A percentile compares a stretch with the other conserved stretches of the same genome.
Evolutionary conservation across 2,113 vertebrate genomes (phyloP).

Genomic region (Acrocephalus kingi): DNA sequence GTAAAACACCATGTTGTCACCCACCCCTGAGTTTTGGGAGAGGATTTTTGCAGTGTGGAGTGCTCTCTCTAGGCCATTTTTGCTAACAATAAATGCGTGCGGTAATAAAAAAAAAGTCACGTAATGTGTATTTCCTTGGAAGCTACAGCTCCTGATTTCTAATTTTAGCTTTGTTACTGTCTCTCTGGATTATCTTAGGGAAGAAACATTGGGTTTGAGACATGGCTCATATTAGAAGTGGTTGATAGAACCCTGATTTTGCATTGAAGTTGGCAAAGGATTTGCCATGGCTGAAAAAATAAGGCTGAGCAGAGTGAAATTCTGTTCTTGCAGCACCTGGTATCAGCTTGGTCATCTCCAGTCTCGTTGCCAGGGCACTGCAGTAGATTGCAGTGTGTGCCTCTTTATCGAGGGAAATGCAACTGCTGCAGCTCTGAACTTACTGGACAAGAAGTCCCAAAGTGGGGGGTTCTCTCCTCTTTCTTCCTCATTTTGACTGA

Average conservation of each 20-base stretch:
- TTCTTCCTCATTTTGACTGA: not conserved
- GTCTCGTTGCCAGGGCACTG: not conserved
- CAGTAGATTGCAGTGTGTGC: not conserved
- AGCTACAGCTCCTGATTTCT: slow-evolving; percentile 42
- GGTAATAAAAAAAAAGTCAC: slow-evolving; percentile 54
- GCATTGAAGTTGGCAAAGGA: not conserved
- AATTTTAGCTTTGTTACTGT: slow-evolving; percentile 57
- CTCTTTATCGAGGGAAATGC: not conserved
- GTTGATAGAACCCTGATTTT: not conserved
- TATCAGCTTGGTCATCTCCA: slow-evolving; percentile 14
- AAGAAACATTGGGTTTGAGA: not conserved
- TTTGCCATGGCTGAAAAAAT: not conserved
- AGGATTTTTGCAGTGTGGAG: not conserved
- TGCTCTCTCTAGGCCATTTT: not conserved
- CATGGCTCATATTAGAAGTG: not conserved
- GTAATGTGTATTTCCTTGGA: slow-evolving; percentile 27
- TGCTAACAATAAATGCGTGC: slow-evolving; percentile 16
- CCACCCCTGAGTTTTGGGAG: not conserved
- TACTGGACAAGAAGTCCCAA: not conserved
- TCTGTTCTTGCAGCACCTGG: not conserved
- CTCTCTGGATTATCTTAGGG: slow-evolving; percentile 26
- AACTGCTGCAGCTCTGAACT: not conserved
- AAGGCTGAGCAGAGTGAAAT: not conserved
- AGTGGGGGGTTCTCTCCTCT: not conserved
- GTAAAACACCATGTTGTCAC: not conserved